Percentiles rank a stretch among this genome's conserved stretches.
Conservation (phyloP, 2,888 invertebrate species). For the Alsophila aescularia region DNA sequence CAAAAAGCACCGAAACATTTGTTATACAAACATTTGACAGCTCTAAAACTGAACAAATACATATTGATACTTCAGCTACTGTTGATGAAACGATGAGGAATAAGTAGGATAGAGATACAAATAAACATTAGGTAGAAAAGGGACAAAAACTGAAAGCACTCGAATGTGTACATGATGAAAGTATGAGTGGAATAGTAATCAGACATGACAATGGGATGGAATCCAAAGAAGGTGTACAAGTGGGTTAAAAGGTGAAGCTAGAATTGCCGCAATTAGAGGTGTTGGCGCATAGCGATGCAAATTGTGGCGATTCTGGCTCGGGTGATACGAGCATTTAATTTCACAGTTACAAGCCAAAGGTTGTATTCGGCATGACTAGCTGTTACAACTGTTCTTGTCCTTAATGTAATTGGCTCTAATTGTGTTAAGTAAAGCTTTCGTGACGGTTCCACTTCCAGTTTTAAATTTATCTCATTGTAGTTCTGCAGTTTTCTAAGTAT, state of each 20-base stretch:
- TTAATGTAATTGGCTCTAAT: slow-evolving; percentile 7
- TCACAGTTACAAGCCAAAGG: slow-evolving; percentile 11
- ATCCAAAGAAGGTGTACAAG: slow-evolving; percentile 69
- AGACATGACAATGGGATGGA: slow-evolving; percentile 69
- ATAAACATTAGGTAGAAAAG: slow-evolving; percentile 46
- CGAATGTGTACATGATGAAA: slow-evolving; percentile 34
- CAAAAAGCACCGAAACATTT: slow-evolving; percentile 70
- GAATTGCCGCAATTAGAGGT: slow-evolving; percentile 75
- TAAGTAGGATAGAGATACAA: slow-evolving; percentile 56
- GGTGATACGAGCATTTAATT: slow-evolving; percentile 19
- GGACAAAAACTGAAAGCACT: slow-evolving; percentile 43
- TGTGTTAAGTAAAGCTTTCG: neutral
- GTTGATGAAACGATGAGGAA: slow-evolving; percentile 51
- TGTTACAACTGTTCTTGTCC: slow-evolving; percentile 1
- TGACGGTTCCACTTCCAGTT: too few relatives aligned
- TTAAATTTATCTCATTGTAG: too few relatives aligned
- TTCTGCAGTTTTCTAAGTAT: too few relatives aligned
- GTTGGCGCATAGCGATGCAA: slow-evolving; percentile 67
- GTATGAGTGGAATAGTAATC: slow-evolving; percentile 45
- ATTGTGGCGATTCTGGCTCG: slow-evolving; percentile 42
- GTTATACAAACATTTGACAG: slow-evolving; percentile 64
- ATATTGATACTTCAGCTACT: slow-evolving; percentile 51
- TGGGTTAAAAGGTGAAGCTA: slow-evolving; percentile 82
- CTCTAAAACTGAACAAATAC: slow-evolving; percentile 64
- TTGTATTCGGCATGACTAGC: slow-evolving; percentile 1